These are phyloP conservation scores for Cydia strobilella DNA, from an alignment of 1,140 invertebrate species.

Conservation along the genomic window DNA sequence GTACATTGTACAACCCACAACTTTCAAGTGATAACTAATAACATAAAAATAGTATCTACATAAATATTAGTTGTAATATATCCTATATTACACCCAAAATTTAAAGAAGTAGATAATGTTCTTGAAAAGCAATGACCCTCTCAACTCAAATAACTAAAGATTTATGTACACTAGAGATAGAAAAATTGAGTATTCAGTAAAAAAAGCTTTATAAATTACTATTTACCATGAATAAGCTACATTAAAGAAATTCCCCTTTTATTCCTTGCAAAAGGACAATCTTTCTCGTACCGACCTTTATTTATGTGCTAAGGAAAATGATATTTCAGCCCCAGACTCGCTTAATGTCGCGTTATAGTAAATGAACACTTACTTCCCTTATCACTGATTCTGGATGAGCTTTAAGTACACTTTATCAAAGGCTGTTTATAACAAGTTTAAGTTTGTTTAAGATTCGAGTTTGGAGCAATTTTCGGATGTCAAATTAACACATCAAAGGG, in stretches of 20 bases:
- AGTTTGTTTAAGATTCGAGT: constrained; percentile 28
- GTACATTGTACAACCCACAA: no score
- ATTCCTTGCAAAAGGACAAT: background rate
- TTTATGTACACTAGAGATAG: background rate
- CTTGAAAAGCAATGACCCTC: no score
- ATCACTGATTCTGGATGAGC: constrained; percentile 1
- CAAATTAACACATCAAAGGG: constrained; percentile 29
- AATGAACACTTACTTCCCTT: constrained; percentile 23
- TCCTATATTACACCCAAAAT: no score
- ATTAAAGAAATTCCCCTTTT: background rate
- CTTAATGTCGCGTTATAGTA: constrained; percentile 27
- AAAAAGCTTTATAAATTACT: background rate
- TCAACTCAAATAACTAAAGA: background rate
- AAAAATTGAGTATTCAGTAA: background rate
- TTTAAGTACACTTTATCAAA: constrained; percentile 6
- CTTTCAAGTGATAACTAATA: no score
- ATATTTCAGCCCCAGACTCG: constrained; percentile 14
- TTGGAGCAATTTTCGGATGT: constrained; percentile 23
- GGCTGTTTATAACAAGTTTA: constrained; percentile 15
- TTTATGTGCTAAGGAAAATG: constrained; percentile 20
- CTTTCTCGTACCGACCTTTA: background rate
- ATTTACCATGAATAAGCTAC: background rate
- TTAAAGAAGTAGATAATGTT: no score
- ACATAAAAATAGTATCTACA: no score
- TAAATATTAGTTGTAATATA: no score